Evolutionary conservation across 2,888 invertebrate species (phyloP).

Genomic region (Griposia aprilina): DNA sequence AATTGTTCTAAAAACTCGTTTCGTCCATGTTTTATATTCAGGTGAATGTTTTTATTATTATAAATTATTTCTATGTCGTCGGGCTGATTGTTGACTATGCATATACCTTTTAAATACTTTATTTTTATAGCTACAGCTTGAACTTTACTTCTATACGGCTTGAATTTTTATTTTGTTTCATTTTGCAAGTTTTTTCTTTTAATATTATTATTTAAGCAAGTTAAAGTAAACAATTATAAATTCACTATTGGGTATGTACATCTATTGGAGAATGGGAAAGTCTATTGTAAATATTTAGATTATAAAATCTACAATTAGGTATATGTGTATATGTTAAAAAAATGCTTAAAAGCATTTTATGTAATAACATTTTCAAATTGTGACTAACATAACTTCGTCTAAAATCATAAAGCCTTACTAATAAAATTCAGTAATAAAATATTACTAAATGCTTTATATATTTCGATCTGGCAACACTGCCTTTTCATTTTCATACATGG

Average conservation of each 20-base stretch:
- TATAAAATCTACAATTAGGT: neutral
- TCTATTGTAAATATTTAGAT: slow-evolving; percentile 41
- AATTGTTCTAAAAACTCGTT: slow-evolving; percentile 58
- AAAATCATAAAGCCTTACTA: slow-evolving; percentile 59
- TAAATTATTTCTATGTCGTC: slow-evolving; percentile 44
- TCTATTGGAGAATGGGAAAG: neutral
- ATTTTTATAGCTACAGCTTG: slow-evolving; percentile 63
- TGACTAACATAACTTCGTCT: slow-evolving; percentile 69
- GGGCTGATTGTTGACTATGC: slow-evolving; percentile 55
- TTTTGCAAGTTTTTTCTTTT: neutral
- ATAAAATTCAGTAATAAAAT: slow-evolving; percentile 46
- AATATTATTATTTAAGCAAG: slow-evolving; percentile 1
- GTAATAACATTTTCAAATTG: slow-evolving; percentile 64
- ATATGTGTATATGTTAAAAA: slow-evolving; percentile 33
- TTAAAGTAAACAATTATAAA: neutral
- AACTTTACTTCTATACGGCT: neutral
- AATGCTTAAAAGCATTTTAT: slow-evolving; percentile 45
- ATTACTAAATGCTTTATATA: slow-evolving; percentile 38
- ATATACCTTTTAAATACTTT: slow-evolving; percentile 46
- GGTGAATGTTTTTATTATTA: slow-evolving; percentile 43
- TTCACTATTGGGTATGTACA: slow-evolving; percentile 17
- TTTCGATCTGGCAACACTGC: slow-evolving; percentile 30
- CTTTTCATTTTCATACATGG: slow-evolving; percentile 40
- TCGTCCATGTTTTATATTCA: slow-evolving; percentile 13
- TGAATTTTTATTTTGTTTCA: slow-evolving; percentile 1